phyloP scores from a whole-genome alignment of 2,113 vertebrate genomes.

The Corythornis vintsioides region DNA sequence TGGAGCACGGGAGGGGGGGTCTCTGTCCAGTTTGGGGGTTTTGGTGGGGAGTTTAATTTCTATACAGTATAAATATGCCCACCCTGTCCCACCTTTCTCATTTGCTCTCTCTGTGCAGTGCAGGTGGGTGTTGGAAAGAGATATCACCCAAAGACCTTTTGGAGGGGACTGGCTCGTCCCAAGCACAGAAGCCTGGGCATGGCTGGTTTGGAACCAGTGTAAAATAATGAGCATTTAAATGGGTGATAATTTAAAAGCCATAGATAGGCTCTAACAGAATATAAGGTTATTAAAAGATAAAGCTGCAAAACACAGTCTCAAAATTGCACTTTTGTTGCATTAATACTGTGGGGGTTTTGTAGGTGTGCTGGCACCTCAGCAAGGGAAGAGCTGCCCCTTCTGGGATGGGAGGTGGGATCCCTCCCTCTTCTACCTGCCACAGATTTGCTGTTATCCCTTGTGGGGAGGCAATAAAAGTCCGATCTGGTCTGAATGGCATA shows the following conservation, averaged over 20 bases:
- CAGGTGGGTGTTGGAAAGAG: neutral
- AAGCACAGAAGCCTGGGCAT: neutral
- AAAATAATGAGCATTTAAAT: neutral
- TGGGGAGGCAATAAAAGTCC: neutral
- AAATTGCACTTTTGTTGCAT: neutral
- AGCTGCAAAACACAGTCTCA: neutral
- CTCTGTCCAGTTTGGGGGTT: rapidly evolving
- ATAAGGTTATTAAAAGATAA: neutral
- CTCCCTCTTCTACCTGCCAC: neutral
- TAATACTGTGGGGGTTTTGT: neutral
- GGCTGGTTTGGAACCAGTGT: neutral
- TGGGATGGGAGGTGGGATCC: rapidly evolving
- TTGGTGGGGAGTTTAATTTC: neutral
- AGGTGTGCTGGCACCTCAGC: neutral
- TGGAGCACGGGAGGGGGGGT: neutral
- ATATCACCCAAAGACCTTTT: rapidly evolving
- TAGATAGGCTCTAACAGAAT: neutral
- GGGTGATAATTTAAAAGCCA: rapidly evolving
- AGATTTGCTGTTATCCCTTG: neutral
- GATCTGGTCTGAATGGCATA: neutral
- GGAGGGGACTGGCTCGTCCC: neutral
- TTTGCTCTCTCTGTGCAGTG: rapidly evolving
- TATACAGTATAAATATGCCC: neutral
- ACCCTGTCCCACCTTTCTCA: rapidly evolving
- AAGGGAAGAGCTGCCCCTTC: neutral